Conservation (phyloP, 2,888 invertebrate genomes). For the Cremastinae sp. region DNA sequence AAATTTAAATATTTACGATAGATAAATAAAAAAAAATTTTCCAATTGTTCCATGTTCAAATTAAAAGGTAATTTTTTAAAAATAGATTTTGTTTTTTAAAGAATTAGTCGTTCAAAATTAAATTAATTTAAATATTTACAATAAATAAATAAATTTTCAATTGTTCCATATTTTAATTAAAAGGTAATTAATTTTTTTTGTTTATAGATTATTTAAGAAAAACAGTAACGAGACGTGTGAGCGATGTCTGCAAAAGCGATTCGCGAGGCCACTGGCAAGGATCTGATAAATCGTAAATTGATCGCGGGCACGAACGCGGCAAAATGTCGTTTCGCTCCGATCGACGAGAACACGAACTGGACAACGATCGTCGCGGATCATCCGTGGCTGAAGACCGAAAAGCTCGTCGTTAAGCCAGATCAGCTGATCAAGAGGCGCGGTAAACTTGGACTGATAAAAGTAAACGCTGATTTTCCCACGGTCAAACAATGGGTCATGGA, state of each 20-base stretch:
- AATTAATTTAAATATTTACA: no score
- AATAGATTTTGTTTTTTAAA: constrained; percentile 3
- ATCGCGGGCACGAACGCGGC: constrained; percentile 84
- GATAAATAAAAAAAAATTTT: no score
- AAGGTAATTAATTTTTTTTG: no score
- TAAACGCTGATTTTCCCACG: constrained; percentile 90
- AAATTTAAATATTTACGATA: no score
- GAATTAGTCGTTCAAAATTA: no score
- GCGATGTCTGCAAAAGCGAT: constrained; percentile 98
- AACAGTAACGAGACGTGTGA: constrained; percentile 15
- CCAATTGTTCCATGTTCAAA: no score
- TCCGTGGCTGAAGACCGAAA: constrained; percentile 93
- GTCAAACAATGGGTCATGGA: constrained; percentile 93
- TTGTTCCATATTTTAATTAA: no score
- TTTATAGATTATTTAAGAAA: not conserved
- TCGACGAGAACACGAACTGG: constrained; percentile 90
- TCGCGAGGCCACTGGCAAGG: constrained; percentile 96
- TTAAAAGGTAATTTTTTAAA: no score
- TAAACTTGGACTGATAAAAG: constrained; percentile 97
- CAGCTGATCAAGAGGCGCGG: constrained; percentile 99
- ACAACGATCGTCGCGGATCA: constrained; percentile 87
- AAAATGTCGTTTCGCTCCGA: constrained; percentile 90
- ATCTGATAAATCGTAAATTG: constrained; percentile 92
- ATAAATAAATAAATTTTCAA: no score
- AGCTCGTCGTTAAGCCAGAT: constrained; percentile 99